A percentile compares a stretch with the other conserved stretches of the same genome.
phyloP scores from a whole-genome alignment of 2,797 vertebrate genomes.

The Halcyon badia region DNA sequence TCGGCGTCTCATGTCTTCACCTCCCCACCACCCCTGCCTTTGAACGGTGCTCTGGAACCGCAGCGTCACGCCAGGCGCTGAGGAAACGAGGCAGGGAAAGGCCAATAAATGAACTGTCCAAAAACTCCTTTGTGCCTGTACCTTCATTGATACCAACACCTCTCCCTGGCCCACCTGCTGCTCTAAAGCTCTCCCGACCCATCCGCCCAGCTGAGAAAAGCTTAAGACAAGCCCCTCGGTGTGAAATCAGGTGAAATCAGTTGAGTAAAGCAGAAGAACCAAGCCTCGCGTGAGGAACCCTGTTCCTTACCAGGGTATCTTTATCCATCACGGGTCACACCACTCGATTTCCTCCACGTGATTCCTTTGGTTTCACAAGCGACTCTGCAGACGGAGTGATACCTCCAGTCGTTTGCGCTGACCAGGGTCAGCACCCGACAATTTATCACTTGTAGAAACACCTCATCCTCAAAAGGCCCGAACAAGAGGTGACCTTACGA shows the following conservation, averaged over 20 bases:
- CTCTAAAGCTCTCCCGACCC: background rate
- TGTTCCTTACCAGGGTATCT: background rate
- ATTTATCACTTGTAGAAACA: background rate
- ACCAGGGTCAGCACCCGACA: background rate
- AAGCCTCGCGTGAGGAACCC: accelerated
- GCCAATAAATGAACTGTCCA: background rate
- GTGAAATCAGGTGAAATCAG: background rate
- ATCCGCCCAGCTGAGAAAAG: background rate
- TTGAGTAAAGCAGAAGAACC: background rate
- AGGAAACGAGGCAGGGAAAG: background rate
- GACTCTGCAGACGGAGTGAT: background rate
- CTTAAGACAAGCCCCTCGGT: background rate
- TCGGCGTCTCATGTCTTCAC: background rate
- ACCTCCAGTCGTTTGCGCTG: background rate
- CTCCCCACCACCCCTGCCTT: background rate
- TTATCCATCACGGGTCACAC: accelerated
- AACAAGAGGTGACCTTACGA: background rate
- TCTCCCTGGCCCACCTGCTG: background rate
- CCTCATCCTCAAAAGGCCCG: background rate
- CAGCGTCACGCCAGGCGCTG: accelerated
- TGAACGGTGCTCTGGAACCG: background rate
- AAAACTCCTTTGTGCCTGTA: background rate
- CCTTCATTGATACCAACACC: background rate
- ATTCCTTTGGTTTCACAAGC: background rate
- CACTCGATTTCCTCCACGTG: background rate